Conservation (phyloP, 2,797 vertebrate species). For the Helarctos malayanus region DNA sequence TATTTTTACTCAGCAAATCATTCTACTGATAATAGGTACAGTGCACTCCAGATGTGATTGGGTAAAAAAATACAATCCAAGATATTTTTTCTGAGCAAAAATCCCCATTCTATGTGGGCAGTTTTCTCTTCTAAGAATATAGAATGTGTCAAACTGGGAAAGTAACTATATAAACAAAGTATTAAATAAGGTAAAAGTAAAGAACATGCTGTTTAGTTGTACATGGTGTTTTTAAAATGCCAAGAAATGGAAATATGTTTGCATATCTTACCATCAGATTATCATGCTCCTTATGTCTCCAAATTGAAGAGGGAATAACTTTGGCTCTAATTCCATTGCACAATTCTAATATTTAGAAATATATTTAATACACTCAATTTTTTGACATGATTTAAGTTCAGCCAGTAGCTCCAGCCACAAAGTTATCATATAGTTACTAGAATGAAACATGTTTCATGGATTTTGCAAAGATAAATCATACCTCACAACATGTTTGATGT, state of each 20-base stretch:
- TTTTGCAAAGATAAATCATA: neutral
- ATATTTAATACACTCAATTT: slow-evolving; percentile 25
- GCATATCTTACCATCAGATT: slow-evolving; percentile 2
- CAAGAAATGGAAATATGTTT: slow-evolving; percentile 46
- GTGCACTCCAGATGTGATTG: neutral
- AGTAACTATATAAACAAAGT: neutral
- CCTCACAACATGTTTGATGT: slow-evolving; percentile 13
- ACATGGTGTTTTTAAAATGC: neutral
- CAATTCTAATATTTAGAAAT: slow-evolving; percentile 51
- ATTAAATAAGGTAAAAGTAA: slow-evolving; percentile 7
- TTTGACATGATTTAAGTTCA: slow-evolving; percentile 45
- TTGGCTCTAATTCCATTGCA: neutral
- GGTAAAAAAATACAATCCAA: neutral
- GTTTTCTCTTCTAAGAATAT: slow-evolving; percentile 40
- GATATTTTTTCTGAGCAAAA: slow-evolving; percentile 37
- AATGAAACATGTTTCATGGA: neutral
- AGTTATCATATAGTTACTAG: slow-evolving; percentile 4
- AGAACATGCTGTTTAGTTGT: neutral
- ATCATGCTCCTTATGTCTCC: neutral
- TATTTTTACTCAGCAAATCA: slow-evolving; percentile 45
- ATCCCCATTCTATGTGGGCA: neutral
- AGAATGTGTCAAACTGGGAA: slow-evolving; percentile 45
- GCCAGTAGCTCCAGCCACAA: neutral
- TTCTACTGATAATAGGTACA: slow-evolving; percentile 15
- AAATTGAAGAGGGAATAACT: slow-evolving; percentile 44